Conservation (phyloP, 2,113 vertebrate species). For the Coryphaenoides rupestris region DNA sequence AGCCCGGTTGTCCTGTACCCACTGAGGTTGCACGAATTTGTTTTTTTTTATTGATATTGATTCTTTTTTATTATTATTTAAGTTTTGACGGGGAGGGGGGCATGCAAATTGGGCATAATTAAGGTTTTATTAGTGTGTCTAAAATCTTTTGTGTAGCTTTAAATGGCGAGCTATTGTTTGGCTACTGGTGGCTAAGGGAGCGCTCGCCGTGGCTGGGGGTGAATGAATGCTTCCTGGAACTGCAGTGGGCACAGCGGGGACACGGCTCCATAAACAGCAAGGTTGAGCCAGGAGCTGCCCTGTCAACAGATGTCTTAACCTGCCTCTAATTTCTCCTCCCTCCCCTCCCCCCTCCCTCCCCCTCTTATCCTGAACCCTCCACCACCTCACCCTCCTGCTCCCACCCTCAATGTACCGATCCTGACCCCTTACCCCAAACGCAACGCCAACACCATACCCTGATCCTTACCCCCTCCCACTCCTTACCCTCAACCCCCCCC, state of each 20-base stretch:
- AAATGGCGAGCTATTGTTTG: too few species aligned
- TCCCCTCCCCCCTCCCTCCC: slow-evolving; percentile 30
- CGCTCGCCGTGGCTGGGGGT: background rate
- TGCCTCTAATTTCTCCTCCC: slow-evolving; percentile 65
- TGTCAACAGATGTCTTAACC: slow-evolving; percentile 57
- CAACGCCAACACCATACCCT: slow-evolving; percentile 43
- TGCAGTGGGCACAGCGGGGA: slow-evolving; percentile 55
- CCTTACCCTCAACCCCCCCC: background rate
- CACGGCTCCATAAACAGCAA: slow-evolving; percentile 78
- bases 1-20: slow-evolving; percentile 57
- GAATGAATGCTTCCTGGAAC: slow-evolving; percentile 53
- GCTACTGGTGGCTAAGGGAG: too few species aligned
- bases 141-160: too few species aligned
- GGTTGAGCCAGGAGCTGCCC: slow-evolving; percentile 74
- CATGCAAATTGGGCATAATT: too few species aligned
- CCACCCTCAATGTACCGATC: background rate
- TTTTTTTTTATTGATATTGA: background rate
- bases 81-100: too few species aligned
- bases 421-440: background rate
- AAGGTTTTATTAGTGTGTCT: too few species aligned
- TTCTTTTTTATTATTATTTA: background rate
- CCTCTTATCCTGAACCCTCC: slow-evolving; percentile 33
- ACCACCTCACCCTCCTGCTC: slow-evolving; percentile 18
- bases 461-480: slow-evolving; percentile 57
- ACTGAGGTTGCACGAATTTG: slow-evolving; percentile 57